Evolutionary conservation across 2,888 invertebrate species (phyloP).

Genomic region (Cartodere bifasciata): DNA sequence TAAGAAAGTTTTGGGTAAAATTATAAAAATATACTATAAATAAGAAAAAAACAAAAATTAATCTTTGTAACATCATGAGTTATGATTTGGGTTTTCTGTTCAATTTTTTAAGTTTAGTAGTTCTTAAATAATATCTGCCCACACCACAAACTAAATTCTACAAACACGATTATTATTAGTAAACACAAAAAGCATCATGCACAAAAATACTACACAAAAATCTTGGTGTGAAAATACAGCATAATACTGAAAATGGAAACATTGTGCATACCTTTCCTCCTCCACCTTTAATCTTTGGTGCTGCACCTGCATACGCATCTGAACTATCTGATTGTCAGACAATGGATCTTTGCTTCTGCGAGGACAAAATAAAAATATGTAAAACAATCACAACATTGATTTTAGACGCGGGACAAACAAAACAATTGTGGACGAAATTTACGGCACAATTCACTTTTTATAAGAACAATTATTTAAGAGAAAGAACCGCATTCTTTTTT

Average conservation of each 20-base stretch:
- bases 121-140: too few species aligned
- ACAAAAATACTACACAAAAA: slow-evolving; percentile 11
- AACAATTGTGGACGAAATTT: slow-evolving; percentile 2
- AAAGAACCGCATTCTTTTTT: too few species aligned
- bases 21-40: too few species aligned
- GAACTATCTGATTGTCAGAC: slow-evolving; percentile 68
- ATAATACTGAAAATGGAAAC: slow-evolving; percentile 11
- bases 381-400: slow-evolving; percentile 11
- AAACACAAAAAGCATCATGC: slow-evolving; percentile 11
- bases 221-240: slow-evolving; percentile 6
- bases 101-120: too few species aligned
- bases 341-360: slow-evolving; percentile 53
- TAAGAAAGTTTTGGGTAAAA: too few species aligned
- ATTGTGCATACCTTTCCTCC: slow-evolving; percentile 58
- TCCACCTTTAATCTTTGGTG: slow-evolving; percentile 68
- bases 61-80: too few species aligned
- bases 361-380: slow-evolving; percentile 25
- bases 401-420: too few species aligned
- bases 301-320: slow-evolving; percentile 68
- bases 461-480: too few species aligned
- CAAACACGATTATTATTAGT: slow-evolving; percentile 13
- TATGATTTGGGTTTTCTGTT: too few species aligned
- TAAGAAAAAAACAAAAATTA: too few species aligned
- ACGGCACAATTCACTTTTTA: too few species aligned
- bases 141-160: too few species aligned